These are phyloP conservation scores for Caenorhabditis sp. DNA, from an alignment of 2,888 invertebrate species.

Conservation along the genomic window DNA sequence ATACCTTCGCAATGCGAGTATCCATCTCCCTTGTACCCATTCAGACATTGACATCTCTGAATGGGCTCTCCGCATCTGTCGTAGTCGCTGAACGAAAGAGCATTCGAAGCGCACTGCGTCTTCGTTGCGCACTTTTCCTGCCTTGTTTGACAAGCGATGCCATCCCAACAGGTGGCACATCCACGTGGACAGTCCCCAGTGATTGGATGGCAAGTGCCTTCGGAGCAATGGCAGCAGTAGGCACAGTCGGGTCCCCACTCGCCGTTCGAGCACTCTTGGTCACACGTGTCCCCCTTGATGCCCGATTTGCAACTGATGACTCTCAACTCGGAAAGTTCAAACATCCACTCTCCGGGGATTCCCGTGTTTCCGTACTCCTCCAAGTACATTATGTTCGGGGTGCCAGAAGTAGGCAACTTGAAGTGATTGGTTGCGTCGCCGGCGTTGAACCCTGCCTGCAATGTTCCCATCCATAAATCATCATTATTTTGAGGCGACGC, in stretches of 20 bases:
- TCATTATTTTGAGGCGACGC: constrained; percentile 32
- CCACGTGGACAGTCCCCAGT: constrained; percentile 74
- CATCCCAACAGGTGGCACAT: constrained; percentile 76
- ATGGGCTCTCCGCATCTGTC: constrained; percentile 76
- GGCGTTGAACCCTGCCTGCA: constrained; percentile 77
- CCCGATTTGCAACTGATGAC: constrained; percentile 78
- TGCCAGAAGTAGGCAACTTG: constrained; percentile 77
- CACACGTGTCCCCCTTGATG: constrained; percentile 79
- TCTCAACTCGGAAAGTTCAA: constrained; percentile 70
- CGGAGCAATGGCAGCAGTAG: constrained; percentile 78
- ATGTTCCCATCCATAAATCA: constrained; percentile 40
- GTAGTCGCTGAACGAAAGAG: constrained; percentile 76
- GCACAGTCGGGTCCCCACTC: constrained; percentile 79
- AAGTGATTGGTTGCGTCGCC: constrained; percentile 73
- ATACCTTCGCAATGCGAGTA: constrained; percentile 69
- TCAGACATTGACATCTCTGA: constrained; percentile 76
- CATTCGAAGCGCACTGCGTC: constrained; percentile 75
- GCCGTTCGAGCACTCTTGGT: constrained; percentile 75
- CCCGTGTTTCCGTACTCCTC: constrained; percentile 79
- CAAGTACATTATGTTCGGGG: constrained; percentile 78
- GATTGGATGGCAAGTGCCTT: constrained; percentile 71
- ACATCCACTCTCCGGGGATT: constrained; percentile 79
- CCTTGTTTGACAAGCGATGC: constrained; percentile 72
- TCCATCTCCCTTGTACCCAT: constrained; percentile 78
- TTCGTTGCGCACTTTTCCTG: constrained; percentile 57